Conservation (phyloP, 2,797 vertebrate species). For the Avahi laniger region DNA sequence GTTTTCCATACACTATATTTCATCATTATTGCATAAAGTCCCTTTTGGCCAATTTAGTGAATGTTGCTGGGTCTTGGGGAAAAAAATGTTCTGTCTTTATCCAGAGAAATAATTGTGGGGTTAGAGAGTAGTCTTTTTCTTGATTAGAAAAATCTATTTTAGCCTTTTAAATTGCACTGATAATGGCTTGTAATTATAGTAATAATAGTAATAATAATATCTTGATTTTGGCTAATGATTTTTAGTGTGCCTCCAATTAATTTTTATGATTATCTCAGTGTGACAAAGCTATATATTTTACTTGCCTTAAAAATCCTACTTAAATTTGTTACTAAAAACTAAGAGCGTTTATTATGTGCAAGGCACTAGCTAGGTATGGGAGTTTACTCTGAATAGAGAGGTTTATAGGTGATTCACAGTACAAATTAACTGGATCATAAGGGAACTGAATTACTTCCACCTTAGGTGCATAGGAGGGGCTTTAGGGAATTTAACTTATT, state of each 20-base stretch:
- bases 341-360: not conserved
- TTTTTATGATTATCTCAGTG: constrained; percentile 60
- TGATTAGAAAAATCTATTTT: constrained; percentile 71
- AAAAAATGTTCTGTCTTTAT: constrained; percentile 63
- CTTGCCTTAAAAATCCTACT: constrained; percentile 34
- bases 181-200: constrained; percentile 65
- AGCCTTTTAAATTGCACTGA: constrained; percentile 61
- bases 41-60: constrained; percentile 75
- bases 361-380: not conserved
- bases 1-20: constrained; percentile 47
- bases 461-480: not conserved
- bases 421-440: not conserved
- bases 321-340: constrained; percentile 26
- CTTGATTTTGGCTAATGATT: constrained; percentile 67
- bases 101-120: constrained; percentile 64
- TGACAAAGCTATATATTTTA: constrained; percentile 56
- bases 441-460: not conserved
- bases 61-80: constrained; percentile 49
- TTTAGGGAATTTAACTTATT: not conserved
- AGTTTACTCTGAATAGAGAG: not conserved
- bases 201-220: constrained; percentile 58
- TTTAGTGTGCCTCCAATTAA: constrained; percentile 60
- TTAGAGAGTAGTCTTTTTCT: constrained; percentile 60
- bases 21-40: constrained; percentile 74
- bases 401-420: not conserved